Base-by-base conservation (phyloP, 1,140 invertebrate species). In the Drosophila arizonae region DNA sequence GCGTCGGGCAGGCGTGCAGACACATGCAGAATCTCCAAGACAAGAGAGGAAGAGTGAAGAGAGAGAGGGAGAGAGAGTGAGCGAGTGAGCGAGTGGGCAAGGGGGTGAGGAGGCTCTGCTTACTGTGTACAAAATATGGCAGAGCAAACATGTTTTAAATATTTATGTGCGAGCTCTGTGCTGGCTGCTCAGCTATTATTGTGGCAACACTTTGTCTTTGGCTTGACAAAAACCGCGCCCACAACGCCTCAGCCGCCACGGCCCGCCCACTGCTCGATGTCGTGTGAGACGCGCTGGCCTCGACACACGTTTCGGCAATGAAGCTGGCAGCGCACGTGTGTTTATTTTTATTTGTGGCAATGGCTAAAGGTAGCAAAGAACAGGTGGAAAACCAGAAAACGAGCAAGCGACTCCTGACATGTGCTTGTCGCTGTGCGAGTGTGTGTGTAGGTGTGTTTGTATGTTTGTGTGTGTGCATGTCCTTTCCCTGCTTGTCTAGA, bases 301-400 rank as follows among this genome's bases (percentile, higher is more conserved):
- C 46, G 36, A 62, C 71, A 75, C 81, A 85, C 81, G 81, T 85
- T 85, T 85, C 74, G 75, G 77, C 81, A 81, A 86, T 85, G 77
- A 81, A 81, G 70, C 41, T 48, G 71, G 55, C 77, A 56, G 65
- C 45, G 72, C 73, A 84, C 80, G 76, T 79, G 80, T 84, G 80
- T 78, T 79, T 84, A 79, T 79, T 76, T 72, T 84, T 84, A 84
- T 84, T 84, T 84, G 80, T 70, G 67, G 76, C 60, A 50, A 39
- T 61, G 72, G 55, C 67, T 77, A 72, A 81, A 76, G 80, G 67
- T 68, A 56, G 30, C 61, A 48, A 28, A n/a, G 36, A 45, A 60
- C 50, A 73, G 63, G 61, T 62, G 46, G 57, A 24, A 10, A n/a
- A 43, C 48, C 33, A 39, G 21, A 17, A n/a, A 8, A n/a, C 26